Base-by-base conservation (phyloP, 2,888 invertebrate genomes). In the Hymenopus coronatus region DNA sequence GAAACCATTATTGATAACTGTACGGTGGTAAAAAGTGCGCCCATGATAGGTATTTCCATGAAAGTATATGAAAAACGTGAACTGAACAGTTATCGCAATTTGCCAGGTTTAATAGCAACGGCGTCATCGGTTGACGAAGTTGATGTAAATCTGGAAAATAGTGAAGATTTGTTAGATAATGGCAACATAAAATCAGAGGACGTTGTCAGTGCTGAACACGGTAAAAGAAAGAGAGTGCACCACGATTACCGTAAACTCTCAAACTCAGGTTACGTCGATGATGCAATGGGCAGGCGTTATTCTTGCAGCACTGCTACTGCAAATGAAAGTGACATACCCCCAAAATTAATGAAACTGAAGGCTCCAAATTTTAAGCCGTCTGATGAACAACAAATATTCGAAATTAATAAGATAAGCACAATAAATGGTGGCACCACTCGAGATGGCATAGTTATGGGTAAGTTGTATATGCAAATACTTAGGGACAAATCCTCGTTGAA, bases 241-340 rank as follows among this genome's bases (percentile, higher is more conserved):
- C 93, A 94, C 91, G 94, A 94, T 92, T 92, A 93, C 92, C 93
- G 93, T 92, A 94, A 94, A 93, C 93, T 93, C 91, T 93, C 94
- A 91, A 94, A 94, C 93, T 91, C 93, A 92, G 94, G 93, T 93
- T 94, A 91, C 89, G 90, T 90, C 87, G 90, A 89, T 88, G 89
- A 89, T 89, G 88, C 89, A 86, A 89, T 89, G 90, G 88, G 88
- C 82, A 90, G 89, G 89, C 89, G 89, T 28, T 90, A 89, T 86
- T 90, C 90, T 28, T 90, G 90, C 33, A 90, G 89, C 85, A 88
- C 89, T 25, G 88, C 89, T 84, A 90, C 89, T 90, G 89, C 88
- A 30, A 90, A 89, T 90, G 90, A 90, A 90, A 90, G 89, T 88
- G 90, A 90, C 88, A 87, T 87, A 87, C 89, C 90, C 15, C 81